A percentile compares a stretch with the other conserved stretches of the same genome.
phyloP scores from a whole-genome alignment of 1,140 invertebrate genomes.

The Drosophila sp. region DNA sequence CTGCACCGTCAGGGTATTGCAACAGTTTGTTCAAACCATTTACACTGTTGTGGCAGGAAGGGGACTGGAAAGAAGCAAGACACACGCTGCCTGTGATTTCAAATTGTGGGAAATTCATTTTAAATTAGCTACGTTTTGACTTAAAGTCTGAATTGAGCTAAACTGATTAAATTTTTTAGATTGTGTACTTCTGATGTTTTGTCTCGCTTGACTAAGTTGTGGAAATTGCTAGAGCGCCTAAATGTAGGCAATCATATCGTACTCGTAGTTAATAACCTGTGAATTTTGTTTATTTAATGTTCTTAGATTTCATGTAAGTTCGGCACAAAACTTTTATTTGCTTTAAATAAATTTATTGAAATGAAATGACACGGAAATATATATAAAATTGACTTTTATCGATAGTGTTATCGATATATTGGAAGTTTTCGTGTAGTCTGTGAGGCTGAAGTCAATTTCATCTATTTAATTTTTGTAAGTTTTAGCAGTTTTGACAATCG shows the following conservation, averaged over 20 bases:
- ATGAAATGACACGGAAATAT: too few relatives aligned
- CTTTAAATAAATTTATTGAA: not conserved
- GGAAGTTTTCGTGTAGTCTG: too few relatives aligned
- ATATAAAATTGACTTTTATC: too few relatives aligned
- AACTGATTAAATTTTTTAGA: slow-evolving; percentile 36
- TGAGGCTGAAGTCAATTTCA: too few relatives aligned
- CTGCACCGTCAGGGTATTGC: not conserved
- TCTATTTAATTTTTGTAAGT: too few relatives aligned
- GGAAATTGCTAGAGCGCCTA: not conserved
- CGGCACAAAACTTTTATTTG: too few relatives aligned
- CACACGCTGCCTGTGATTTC: slow-evolving; percentile 33
- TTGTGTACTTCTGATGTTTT: not conserved
- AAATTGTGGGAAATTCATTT: slow-evolving; percentile 53
- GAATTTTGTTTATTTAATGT: not conserved
- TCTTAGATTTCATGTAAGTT: too few relatives aligned
- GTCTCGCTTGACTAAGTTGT: not conserved
- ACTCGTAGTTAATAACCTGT: not conserved
- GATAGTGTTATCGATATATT: too few relatives aligned
- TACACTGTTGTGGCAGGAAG: not conserved
- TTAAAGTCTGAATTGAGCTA: slow-evolving; percentile 14
- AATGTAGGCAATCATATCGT: not conserved
- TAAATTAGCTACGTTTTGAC: slow-evolving; percentile 38
- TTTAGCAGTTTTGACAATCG: not conserved
- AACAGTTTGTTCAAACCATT: slow-evolving; percentile 7
- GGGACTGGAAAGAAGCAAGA: not conserved